Evolutionary conservation across 2,797 vertebrate genomes (phyloP).

Genomic region (Calcarius lapponicus): DNA sequence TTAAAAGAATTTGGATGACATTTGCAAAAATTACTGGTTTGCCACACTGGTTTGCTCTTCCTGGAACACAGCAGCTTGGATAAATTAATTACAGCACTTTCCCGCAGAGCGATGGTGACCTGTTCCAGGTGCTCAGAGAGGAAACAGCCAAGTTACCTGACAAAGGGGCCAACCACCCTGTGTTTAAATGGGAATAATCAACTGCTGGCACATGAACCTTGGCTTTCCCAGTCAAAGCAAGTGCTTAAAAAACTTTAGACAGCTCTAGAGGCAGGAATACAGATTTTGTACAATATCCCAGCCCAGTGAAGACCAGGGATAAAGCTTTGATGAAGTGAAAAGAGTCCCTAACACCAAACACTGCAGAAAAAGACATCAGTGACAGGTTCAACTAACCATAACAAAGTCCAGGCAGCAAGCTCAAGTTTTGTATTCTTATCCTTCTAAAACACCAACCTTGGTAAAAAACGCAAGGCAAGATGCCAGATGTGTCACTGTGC

Average conservation of each 20-base stretch:
- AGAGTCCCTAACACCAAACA: neutral
- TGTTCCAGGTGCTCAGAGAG: neutral
- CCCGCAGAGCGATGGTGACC: neutral
- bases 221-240: neutral
- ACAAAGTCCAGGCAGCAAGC: neutral
- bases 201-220: neutral
- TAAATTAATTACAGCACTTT: neutral
- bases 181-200: neutral
- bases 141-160: neutral
- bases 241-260: neutral
- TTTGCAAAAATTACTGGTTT: neutral
- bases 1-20: neutral
- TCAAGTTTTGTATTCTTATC: neutral
- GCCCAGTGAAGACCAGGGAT: neutral
- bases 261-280: neutral
- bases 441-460: neutral
- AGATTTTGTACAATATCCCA: neutral
- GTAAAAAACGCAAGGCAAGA: neutral
- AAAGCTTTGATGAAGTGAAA: neutral
- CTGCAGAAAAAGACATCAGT: neutral
- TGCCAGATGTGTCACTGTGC: neutral
- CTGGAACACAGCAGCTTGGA: neutral
- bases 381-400: neutral
- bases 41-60: neutral
- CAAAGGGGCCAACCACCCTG: neutral